A percentile compares a stretch with the other conserved stretches of the same genome.
Conservation (phyloP, 23 tunicate species). For the Clavelina lepadiformis region DNA sequence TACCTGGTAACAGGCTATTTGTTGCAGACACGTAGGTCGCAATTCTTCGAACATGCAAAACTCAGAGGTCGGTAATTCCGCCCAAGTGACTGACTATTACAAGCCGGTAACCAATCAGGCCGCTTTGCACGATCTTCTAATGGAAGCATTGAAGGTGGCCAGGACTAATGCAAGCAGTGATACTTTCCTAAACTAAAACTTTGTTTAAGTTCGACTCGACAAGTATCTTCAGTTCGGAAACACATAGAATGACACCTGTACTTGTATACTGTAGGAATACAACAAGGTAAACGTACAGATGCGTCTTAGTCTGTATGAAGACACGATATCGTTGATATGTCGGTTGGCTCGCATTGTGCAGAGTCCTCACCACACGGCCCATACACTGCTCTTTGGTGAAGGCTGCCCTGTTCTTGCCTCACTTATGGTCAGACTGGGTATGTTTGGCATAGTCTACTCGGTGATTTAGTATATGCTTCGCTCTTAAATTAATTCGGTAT, state of each 20-base stretch:
- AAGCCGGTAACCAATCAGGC: slow-evolving; percentile 37
- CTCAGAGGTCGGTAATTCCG: background rate
- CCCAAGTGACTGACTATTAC: slow-evolving; percentile 47
- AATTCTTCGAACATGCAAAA: slow-evolving; percentile 23
- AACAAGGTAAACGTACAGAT: slow-evolving; percentile 81
- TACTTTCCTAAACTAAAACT: too few relatives aligned
- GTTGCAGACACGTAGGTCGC: slow-evolving; percentile 44
- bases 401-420: slow-evolving; percentile 69
- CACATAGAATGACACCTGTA: background rate
- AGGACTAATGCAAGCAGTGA: background rate
- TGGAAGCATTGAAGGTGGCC: slow-evolving; percentile 85
- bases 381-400: slow-evolving; percentile 69
- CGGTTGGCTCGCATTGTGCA: slow-evolving; percentile 60
- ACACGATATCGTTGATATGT: slow-evolving; percentile 60
- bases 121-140: slow-evolving; percentile 55
- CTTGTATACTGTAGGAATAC: slow-evolving; percentile 88
- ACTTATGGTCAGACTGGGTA: slow-evolving; percentile 64
- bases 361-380: slow-evolving; percentile 51
- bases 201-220: background rate
- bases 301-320: slow-evolving; percentile 62
- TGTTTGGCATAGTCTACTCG: background rate
- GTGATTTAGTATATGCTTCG: too few relatives aligned
- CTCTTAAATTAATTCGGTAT: too few relatives aligned
- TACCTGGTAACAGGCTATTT: too few relatives aligned
- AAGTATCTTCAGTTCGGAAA: background rate